phyloP scores from a whole-genome alignment of 2,888 invertebrate genomes.

The Campopleginae sp. region DNA sequence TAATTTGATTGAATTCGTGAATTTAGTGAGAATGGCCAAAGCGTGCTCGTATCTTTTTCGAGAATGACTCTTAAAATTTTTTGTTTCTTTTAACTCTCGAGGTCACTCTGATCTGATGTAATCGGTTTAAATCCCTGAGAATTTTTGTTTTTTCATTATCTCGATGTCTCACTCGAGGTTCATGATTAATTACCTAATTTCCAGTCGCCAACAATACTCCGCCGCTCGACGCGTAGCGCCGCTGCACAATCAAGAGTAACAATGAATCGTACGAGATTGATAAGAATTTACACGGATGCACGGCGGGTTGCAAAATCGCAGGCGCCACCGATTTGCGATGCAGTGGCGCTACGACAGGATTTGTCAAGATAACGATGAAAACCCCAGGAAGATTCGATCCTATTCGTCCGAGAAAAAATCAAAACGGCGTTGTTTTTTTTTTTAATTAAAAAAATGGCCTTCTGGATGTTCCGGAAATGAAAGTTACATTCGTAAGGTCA shows the following conservation, averaged over 20 bases:
- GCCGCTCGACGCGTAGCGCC: slow-evolving; percentile 29
- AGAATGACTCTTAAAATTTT: slow-evolving; percentile 28
- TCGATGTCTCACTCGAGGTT: slow-evolving; percentile 8
- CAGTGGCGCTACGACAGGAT: not conserved
- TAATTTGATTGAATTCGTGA: not conserved
- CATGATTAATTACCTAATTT: slow-evolving; percentile 40
- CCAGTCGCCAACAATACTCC: slow-evolving; percentile 15
- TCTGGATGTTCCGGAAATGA: not conserved
- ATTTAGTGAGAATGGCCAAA: slow-evolving; percentile 17
- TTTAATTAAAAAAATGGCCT: not conserved
- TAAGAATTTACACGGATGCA: slow-evolving; percentile 9
- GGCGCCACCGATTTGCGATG: slow-evolving; percentile 26
- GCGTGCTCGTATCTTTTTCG: not conserved
- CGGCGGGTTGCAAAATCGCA: slow-evolving; percentile 22
- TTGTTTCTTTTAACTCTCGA: slow-evolving; percentile 44
- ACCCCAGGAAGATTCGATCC: not conserved
- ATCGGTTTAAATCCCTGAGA: slow-evolving; percentile 64
- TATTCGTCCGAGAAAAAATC: not conserved
- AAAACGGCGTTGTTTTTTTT: not conserved
- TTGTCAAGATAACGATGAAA: not conserved
- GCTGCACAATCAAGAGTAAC: not conserved
- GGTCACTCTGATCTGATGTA: slow-evolving; percentile 62
- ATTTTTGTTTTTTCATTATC: slow-evolving; percentile 34
- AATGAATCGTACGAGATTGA: not conserved
- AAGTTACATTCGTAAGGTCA: not conserved